Evolutionary conservation across 2,888 invertebrate genomes (phyloP).

Genomic region (Scaptomyza flava): DNA sequence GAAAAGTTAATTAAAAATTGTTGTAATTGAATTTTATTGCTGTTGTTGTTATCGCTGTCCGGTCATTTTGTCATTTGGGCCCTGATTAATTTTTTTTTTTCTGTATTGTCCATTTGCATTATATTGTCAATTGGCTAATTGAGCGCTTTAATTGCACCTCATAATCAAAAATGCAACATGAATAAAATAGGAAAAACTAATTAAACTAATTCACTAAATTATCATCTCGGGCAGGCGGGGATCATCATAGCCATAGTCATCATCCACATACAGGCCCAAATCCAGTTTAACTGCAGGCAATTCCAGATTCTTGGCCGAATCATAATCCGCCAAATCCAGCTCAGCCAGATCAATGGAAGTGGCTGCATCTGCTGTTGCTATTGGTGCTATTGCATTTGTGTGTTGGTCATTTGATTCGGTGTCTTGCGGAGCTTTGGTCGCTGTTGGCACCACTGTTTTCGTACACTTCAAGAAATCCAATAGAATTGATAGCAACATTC

Average conservation of each 20-base stretch:
- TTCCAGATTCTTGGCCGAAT: slow-evolving; percentile 28
- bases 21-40: slow-evolving; percentile 67
- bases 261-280: slow-evolving; percentile 1
- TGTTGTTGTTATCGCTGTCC: slow-evolving; percentile 27
- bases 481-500: slow-evolving; percentile 48
- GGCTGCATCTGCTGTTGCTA: neutral
- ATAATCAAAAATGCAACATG: slow-evolving; percentile 28
- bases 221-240: slow-evolving; percentile 63
- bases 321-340: neutral
- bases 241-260: slow-evolving; percentile 57
- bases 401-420: no score
- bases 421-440: neutral
- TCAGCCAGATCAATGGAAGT: neutral
- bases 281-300: slow-evolving; percentile 2
- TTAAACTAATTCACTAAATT: slow-evolving; percentile 29
- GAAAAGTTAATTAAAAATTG: slow-evolving; percentile 71
- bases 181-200: neutral
- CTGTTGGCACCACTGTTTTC: slow-evolving; percentile 1
- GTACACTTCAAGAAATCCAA: slow-evolving; percentile 51
- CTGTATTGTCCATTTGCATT: slow-evolving; percentile 21
- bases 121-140: slow-evolving; percentile 38
- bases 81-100: slow-evolving; percentile 42
- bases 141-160: slow-evolving; percentile 27
- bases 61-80: slow-evolving; percentile 42
- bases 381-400: neutral